phyloP scores from a whole-genome alignment of 2,888 invertebrate genomes.

The Limenitis camilla region DNA sequence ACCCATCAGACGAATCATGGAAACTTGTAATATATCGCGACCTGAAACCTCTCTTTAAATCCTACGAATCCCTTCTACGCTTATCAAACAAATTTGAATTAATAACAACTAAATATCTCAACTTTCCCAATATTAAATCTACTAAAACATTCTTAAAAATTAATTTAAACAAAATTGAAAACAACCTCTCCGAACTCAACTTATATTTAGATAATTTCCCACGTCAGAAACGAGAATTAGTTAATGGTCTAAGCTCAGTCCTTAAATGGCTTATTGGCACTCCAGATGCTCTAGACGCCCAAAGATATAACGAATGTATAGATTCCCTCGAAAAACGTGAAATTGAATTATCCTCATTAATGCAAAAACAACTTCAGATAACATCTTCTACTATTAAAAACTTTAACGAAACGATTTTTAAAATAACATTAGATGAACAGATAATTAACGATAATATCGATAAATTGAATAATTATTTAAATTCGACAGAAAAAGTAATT shows the following conservation, averaged over 20 bases:
- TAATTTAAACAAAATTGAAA: not conserved
- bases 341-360: constrained; percentile 20
- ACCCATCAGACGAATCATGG: not conserved
- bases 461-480: too few relatives aligned
- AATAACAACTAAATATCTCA: too few relatives aligned
- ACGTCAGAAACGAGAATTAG: not conserved
- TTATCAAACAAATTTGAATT: not conserved
- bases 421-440: constrained; percentile 23
- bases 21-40: not conserved
- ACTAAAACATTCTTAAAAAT: not conserved
- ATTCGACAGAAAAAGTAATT: too few relatives aligned
- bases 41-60: not conserved
- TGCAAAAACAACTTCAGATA: not conserved
- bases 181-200: not conserved
- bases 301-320: constrained; percentile 30
- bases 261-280: constrained; percentile 28
- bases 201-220: not conserved
- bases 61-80: not conserved
- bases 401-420: constrained; percentile 22
- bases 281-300: constrained; percentile 31
- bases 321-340: constrained; percentile 29
- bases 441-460: too few relatives aligned
- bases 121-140: too few relatives aligned
- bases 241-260: too few relatives aligned
- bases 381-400: constrained; percentile 26